These are phyloP conservation scores for Malthinus seriepunctatus DNA, from an alignment of 2,888 invertebrate genomes.

Conservation along the genomic window DNA sequence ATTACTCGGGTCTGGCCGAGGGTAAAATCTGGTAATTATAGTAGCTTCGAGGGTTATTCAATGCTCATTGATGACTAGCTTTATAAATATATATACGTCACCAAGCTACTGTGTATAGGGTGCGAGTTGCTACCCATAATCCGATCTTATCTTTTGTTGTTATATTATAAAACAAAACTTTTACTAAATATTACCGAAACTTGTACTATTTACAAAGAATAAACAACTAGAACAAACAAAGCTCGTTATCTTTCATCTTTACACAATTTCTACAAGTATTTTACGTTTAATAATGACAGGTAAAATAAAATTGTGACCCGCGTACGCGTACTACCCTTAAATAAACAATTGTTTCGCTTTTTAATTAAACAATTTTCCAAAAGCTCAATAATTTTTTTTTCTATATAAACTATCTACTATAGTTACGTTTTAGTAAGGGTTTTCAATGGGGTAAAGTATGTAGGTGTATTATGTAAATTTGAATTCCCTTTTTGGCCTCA, in stretches of 20 bases:
- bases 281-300: background rate
- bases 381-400: background rate
- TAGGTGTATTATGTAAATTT: constrained; percentile 16
- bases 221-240: constrained; percentile 1
- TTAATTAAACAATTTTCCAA: constrained; percentile 7
- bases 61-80: constrained; percentile 52
- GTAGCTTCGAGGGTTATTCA: constrained; percentile 51
- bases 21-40: constrained; percentile 52
- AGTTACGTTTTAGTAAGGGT: too few relatives aligned
- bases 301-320: constrained; percentile 10
- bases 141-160: constrained; percentile 50
- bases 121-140: constrained; percentile 43
- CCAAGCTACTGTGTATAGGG: constrained; percentile 31
- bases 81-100: constrained; percentile 33
- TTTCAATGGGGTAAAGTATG: too few relatives aligned
- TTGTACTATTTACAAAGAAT: constrained; percentile 1
- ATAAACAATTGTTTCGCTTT: constrained; percentile 1
- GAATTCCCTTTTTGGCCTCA: constrained; percentile 18
- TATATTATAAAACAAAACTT: constrained; percentile 42
- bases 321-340: constrained; percentile 7
- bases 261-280: constrained; percentile 4
- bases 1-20: constrained; percentile 48
- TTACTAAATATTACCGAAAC: constrained; percentile 19
- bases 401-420: background rate
- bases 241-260: constrained; percentile 3